A percentile compares a stretch with the other conserved stretches of the same genome.
Conservation (phyloP, 2,888 invertebrate species). For the Sepiola atlantica region DNA sequence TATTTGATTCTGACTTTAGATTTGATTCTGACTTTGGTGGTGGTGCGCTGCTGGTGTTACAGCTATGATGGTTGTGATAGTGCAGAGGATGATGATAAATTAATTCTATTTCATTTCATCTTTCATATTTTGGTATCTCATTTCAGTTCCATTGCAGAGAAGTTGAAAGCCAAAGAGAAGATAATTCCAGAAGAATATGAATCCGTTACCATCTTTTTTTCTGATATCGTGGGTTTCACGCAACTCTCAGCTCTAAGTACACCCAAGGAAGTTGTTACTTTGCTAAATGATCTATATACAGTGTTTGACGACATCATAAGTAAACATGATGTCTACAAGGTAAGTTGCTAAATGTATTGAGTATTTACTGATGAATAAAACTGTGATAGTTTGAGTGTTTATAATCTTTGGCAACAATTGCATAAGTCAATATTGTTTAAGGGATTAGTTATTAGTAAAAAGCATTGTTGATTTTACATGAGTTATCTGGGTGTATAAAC, state of each 20-base stretch:
- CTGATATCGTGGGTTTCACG: conserved; percentile 73
- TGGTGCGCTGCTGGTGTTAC: too few species aligned
- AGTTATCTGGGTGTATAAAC: too few species aligned
- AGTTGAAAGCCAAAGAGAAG: conserved; percentile 67
- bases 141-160: conserved; percentile 69
- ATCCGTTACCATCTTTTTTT: conserved; percentile 71
- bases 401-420: too few species aligned
- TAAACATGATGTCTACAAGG: conserved; percentile 71
- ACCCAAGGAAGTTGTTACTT: conserved; percentile 70
- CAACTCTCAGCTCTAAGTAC: conserved; percentile 67
- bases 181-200: conserved; percentile 69
- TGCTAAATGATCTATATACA: conserved; percentile 72
- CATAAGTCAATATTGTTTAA: too few species aligned
- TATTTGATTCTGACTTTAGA: too few species aligned
- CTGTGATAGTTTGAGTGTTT: neutral
- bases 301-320: conserved; percentile 72
- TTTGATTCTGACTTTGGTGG: too few species aligned
- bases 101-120: too few species aligned
- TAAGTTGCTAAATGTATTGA: conserved; percentile 50
- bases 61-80: too few species aligned
- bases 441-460: too few species aligned
- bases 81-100: too few species aligned
- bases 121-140: neutral
- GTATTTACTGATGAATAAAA: too few species aligned
- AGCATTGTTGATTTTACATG: too few species aligned